phyloP scores from a whole-genome alignment of 2,113 vertebrate species.

The Lophura nycthemera region DNA sequence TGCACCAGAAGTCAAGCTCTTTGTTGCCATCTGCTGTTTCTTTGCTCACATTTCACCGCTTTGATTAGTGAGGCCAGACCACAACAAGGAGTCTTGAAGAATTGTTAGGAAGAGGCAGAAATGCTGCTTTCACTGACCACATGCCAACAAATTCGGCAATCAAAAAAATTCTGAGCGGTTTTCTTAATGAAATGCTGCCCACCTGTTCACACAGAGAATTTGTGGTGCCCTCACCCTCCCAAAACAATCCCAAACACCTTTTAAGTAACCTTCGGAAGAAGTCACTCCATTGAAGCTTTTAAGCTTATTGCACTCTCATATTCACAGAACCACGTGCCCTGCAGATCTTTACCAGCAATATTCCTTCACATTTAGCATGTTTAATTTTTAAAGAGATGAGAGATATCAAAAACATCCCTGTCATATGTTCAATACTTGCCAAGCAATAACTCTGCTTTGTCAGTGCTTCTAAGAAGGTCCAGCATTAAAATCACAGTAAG shows the following conservation, averaged over 20 bases:
- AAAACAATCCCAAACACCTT: not conserved
- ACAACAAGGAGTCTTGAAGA: not conserved
- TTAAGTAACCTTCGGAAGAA: not conserved
- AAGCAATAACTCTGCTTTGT: not conserved
- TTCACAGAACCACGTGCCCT: not conserved
- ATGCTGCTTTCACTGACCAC: not conserved
- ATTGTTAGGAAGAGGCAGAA: not conserved
- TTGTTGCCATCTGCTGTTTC: slow-evolving; percentile 63
- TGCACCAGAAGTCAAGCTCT: slow-evolving; percentile 11
- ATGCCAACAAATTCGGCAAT: not conserved
- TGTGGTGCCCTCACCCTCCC: not conserved
- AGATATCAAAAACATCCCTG: not conserved
- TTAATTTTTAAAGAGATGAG: not conserved
- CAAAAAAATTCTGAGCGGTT: not conserved
- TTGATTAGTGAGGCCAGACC: not conserved
- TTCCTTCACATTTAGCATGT: not conserved
- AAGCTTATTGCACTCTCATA: not conserved
- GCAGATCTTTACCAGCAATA: not conserved
- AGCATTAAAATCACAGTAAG: not conserved
- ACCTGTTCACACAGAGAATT: accelerated
- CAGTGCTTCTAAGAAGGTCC: not conserved
- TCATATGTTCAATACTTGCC: not conserved
- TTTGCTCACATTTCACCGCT: not conserved
- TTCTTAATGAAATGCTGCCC: not conserved
- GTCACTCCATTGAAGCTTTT: not conserved